Conservation (phyloP, 2,888 invertebrate genomes). For the Papilio protenor region DNA sequence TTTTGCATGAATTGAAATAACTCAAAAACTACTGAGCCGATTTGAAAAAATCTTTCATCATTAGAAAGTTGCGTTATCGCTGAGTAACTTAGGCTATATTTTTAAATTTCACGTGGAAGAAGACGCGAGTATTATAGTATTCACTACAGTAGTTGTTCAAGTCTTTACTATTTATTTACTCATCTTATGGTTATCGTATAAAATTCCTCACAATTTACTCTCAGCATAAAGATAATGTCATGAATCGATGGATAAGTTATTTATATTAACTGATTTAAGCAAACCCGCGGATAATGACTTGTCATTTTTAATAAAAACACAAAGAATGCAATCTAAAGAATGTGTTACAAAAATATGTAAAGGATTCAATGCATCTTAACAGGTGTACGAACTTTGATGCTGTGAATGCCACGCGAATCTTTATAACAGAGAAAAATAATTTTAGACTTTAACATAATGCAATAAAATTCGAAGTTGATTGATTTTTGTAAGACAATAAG, state of each 20-base stretch:
- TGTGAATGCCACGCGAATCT: conserved; percentile 12
- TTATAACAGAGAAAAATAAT: conserved; percentile 21
- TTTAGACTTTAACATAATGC: not conserved
- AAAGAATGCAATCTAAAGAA: conserved; percentile 72
- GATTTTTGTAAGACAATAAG: not conserved
- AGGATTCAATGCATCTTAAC: conserved; percentile 74
- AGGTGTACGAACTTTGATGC: conserved; percentile 65
- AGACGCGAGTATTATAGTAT: too few relatives aligned
- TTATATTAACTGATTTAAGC: conserved; percentile 9
- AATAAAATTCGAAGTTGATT: conserved; percentile 4
- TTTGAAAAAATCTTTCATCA: too few relatives aligned
- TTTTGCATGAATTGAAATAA: too few relatives aligned
- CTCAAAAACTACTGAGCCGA: too few relatives aligned
- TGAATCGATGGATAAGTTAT: not conserved
- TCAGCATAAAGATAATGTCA: not conserved
- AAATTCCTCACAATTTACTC: not conserved
- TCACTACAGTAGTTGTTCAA: too few relatives aligned
- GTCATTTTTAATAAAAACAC: conserved; percentile 61
- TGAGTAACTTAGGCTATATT: too few relatives aligned
- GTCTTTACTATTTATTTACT: too few relatives aligned
- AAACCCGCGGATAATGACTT: conserved; percentile 44
- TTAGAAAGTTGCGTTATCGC: too few relatives aligned
- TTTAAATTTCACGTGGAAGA: too few relatives aligned
- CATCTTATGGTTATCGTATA: too few relatives aligned
- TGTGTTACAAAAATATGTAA: conserved; percentile 78